Conservation (phyloP, 2,888 invertebrate genomes). For the Minunthozetes semirufus region DNA sequence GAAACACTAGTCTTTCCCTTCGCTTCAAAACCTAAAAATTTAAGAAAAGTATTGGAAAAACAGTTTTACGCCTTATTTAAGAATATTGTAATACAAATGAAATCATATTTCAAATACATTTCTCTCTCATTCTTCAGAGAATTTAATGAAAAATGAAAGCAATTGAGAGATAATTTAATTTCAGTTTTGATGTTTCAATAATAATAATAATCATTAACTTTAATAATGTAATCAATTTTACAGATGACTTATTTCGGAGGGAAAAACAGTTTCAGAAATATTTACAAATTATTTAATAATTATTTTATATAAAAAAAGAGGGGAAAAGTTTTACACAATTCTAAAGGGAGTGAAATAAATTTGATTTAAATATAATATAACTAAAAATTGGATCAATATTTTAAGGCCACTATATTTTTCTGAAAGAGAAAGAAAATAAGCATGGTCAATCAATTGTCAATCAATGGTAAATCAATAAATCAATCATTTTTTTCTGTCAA, state of each 20-base stretch:
- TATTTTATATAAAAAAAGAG: background rate
- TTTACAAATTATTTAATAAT: background rate
- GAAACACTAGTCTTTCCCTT: background rate
- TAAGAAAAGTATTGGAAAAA: background rate
- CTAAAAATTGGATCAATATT: background rate
- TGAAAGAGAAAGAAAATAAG: background rate
- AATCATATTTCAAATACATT: background rate
- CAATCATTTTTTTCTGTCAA: background rate
- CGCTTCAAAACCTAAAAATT: background rate
- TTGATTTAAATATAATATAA: conserved; percentile 9
- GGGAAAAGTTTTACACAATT: background rate
- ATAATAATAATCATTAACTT: background rate
- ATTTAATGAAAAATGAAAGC: background rate
- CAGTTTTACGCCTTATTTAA: conserved; percentile 12
- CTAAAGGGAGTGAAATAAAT: background rate
- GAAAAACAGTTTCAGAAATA: background rate
- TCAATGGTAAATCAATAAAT: background rate
- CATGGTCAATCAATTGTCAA: no score
- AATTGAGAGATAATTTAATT: background rate
- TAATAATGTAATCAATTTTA: conserved; percentile 20
- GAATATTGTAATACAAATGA: background rate
- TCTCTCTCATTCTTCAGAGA: background rate
- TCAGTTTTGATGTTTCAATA: background rate
- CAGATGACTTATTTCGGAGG: conserved; percentile 4
- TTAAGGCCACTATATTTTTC: conserved; percentile 19